Conservation (phyloP, 92 coral and sea anemone genomes). For the Virgularia gustaviana region DNA sequence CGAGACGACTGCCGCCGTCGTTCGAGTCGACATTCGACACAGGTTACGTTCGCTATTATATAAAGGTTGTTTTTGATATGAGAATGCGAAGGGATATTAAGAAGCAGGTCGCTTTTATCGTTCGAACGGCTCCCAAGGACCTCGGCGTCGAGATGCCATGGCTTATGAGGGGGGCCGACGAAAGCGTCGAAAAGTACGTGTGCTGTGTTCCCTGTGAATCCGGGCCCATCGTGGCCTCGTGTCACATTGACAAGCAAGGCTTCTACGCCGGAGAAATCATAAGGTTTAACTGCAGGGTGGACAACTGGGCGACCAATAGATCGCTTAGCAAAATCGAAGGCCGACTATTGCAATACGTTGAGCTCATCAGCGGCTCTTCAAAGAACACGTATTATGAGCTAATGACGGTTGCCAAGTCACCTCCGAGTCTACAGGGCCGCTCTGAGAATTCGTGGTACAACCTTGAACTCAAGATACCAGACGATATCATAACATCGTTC, state of each 20-base stretch:
- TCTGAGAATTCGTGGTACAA: slow-evolving; percentile 7
- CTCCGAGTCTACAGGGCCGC: neutral
- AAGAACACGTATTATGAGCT: neutral
- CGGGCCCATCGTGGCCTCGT: neutral
- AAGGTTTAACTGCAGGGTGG: neutral
- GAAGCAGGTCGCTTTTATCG: neutral
- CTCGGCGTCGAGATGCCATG: too few relatives aligned
- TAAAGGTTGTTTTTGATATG: neutral
- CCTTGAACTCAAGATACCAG: neutral
- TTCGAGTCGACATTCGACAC: neutral
- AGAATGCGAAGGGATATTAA: neutral
- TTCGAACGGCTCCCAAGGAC: neutral
- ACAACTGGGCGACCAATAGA: slow-evolving; percentile 5
- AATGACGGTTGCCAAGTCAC: neutral
- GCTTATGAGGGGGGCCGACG: neutral
- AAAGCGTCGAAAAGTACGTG: neutral
- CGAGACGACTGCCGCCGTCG: neutral
- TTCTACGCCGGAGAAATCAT: neutral
- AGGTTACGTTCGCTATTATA: slow-evolving; percentile 2
- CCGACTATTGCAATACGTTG: neutral
- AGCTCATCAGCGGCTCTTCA: neutral
- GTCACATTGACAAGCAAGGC: slow-evolving; percentile 5
- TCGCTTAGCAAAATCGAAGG: neutral
- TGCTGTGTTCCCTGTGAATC: neutral
- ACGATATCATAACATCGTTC: neutral